Percentiles rank a stretch among this genome's conserved stretches.
phyloP scores from a whole-genome alignment of 1,140 invertebrate genomes.

The Aphidius ervi region DNA sequence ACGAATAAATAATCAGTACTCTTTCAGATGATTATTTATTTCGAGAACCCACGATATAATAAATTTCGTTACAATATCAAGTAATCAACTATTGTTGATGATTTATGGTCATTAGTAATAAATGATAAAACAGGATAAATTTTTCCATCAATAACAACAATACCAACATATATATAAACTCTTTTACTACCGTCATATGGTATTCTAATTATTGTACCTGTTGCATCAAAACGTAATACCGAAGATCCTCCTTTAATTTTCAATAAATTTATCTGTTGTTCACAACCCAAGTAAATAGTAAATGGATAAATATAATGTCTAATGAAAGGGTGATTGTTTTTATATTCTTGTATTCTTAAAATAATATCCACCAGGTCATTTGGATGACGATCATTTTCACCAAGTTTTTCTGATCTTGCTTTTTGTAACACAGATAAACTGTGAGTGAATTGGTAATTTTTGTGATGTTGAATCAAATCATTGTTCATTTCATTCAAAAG shows the following conservation, averaged over 20 bases:
- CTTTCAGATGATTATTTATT: too few relatives aligned
- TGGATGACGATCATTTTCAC: slow-evolving; percentile 8
- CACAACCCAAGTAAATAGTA: slow-evolving; percentile 13
- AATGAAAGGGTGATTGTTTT: slow-evolving; percentile 11
- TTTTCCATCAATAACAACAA: background rate
- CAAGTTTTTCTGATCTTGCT: slow-evolving; percentile 10
- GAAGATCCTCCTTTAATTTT: background rate
- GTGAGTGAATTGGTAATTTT: slow-evolving; percentile 5
- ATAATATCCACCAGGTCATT: slow-evolving; percentile 1
- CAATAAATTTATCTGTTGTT: slow-evolving; percentile 5
- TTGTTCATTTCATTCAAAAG: slow-evolving; percentile 6
- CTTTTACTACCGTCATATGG: slow-evolving; percentile 11
- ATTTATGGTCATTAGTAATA: slow-evolving; percentile 13
- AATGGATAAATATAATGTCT: slow-evolving; percentile 7
- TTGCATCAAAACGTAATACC: slow-evolving; percentile 17
- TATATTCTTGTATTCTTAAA: background rate
- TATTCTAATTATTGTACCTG: slow-evolving; percentile 12
- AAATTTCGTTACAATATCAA: too few relatives aligned
- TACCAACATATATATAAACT: slow-evolving; percentile 12
- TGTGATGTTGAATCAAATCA: slow-evolving; percentile 2
- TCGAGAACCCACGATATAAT: too few relatives aligned
- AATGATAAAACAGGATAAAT: slow-evolving; percentile 12
- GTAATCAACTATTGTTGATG: slow-evolving; percentile 10
- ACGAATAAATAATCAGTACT: too few relatives aligned
- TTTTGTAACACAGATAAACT: slow-evolving; percentile 15